A percentile compares a stretch with the other conserved stretches of the same genome.
These are phyloP conservation scores for Chelonia mydas DNA, from an alignment of 2,797 vertebrate genomes.

Conservation along the genomic window DNA sequence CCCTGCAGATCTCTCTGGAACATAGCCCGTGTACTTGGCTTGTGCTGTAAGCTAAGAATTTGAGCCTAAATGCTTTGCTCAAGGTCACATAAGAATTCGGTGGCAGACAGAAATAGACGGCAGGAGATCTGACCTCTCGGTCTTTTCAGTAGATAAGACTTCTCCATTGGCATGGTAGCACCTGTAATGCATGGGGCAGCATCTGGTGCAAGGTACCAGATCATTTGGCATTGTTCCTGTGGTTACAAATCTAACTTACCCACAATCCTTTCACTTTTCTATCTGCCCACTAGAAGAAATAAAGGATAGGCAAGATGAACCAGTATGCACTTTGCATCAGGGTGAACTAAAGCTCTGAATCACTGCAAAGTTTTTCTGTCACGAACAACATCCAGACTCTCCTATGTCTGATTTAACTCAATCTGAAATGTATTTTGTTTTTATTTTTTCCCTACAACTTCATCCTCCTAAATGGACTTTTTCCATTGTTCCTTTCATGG, in stretches of 20 bases:
- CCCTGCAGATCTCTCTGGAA: neutral
- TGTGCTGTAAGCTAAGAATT: neutral
- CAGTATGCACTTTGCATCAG: neutral
- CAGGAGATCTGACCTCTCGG: neutral
- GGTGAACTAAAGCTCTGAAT: neutral
- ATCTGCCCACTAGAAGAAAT: neutral
- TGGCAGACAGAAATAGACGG: neutral
- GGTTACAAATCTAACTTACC: neutral
- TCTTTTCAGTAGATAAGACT: neutral
- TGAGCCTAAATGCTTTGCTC: neutral
- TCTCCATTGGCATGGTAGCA: neutral
- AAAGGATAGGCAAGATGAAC: neutral
- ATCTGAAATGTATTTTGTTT: neutral
- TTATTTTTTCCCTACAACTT: neutral
- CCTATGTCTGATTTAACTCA: neutral
- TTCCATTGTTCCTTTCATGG: neutral
- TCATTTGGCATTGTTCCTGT: neutral
- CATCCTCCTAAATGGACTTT: neutral
- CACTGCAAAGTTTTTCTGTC: neutral
- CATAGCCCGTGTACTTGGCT: neutral
- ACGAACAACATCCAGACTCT: fast-evolving
- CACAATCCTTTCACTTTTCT: neutral
- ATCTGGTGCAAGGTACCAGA: fast-evolving
- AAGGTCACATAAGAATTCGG: neutral
- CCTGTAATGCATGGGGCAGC: neutral